Base-by-base conservation (phyloP, 2,113 vertebrate genomes). In the Carassius carassius region DNA sequence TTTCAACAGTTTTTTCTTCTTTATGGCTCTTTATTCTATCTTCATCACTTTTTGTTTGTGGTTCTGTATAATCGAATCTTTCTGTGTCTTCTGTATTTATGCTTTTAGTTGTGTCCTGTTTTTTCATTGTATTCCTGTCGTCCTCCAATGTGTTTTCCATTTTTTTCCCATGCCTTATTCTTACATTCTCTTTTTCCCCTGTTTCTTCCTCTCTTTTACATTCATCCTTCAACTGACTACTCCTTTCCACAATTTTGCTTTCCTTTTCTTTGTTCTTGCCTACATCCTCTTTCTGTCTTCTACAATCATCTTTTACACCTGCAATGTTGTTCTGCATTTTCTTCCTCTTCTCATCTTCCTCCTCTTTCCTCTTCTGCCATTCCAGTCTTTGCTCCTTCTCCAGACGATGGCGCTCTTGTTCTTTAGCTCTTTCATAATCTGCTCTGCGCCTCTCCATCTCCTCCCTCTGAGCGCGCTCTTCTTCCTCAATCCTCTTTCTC, bases 371-470 rank as follows among this genome's bases (percentile, higher is more conserved):
- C 87, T 88, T 94, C 83, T 91, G 88, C 81, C 94, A 91, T 63
- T 85, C 94, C 90, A 93, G 90, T 84, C 90, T 94, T 67, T 51
- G 88, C 44, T 91, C 73, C 73, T 91, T 89, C 90, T 93, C 75
- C 87, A 86, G 60, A 32, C 89, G 77, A 65, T 82, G 56, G 19
- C 73, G 78, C 91, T 87, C 87, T 77, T 94, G 94, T 78, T 93
- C 94, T 82, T 91, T 93, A 60, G 93, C 90, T 86, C 23, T 82
- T 23, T 89, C 85, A 6, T 95, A 94, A 90, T 65, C 88, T 85
- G 65, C 0, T 41, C 58, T 87, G 41, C 78, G 91, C 51, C 32
- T 92, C 86, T 91, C 37, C 25, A 86, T 86, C 86, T 95, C 92
- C 72, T 92, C 89, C 87, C 86, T 89, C 51, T 47, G 88, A 86